These are phyloP conservation scores for Pseudoatta argentina DNA, from an alignment of 1,140 invertebrate species.

Conservation along the genomic window DNA sequence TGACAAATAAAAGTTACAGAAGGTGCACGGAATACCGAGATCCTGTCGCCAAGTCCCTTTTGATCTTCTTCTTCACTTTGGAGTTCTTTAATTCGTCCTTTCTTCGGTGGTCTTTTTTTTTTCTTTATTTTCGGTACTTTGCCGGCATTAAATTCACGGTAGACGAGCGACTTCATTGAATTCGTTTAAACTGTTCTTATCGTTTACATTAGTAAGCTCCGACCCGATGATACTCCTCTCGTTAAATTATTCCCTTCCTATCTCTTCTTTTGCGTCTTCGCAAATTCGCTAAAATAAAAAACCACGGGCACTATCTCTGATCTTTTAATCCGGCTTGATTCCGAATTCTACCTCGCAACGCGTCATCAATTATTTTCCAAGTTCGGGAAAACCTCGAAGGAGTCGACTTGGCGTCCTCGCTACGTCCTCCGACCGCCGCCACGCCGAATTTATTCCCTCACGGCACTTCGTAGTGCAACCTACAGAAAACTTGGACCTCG, in stretches of 20 bases:
- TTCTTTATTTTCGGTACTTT: conserved; percentile 52
- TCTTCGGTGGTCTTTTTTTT: conserved; percentile 24
- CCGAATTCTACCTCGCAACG: conserved; percentile 57
- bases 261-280: conserved; percentile 39
- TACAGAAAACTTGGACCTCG: conserved; percentile 44
- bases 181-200: conserved; percentile 65
- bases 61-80: conserved; percentile 57
- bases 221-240: conserved; percentile 55
- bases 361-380: conserved; percentile 64
- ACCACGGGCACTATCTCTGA: conserved; percentile 56
- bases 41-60: conserved; percentile 45
- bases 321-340: conserved; percentile 62
- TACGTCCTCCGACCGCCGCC: conserved; percentile 29
- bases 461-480: conserved; percentile 36
- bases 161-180: conserved; percentile 58
- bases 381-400: conserved; percentile 58
- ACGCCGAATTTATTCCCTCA: conserved; percentile 54
- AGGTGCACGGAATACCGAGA: conserved; percentile 41
- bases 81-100: conserved; percentile 58
- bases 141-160: conserved; percentile 62
- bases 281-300: conserved; percentile 62
- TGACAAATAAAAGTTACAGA: conserved; percentile 35
- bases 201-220: conserved; percentile 62
- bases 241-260: conserved; percentile 57
- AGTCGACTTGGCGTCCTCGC: conserved; percentile 61